phyloP scores from a whole-genome alignment of 2,113 vertebrate genomes.

The Ivindomyrus marchei region DNA sequence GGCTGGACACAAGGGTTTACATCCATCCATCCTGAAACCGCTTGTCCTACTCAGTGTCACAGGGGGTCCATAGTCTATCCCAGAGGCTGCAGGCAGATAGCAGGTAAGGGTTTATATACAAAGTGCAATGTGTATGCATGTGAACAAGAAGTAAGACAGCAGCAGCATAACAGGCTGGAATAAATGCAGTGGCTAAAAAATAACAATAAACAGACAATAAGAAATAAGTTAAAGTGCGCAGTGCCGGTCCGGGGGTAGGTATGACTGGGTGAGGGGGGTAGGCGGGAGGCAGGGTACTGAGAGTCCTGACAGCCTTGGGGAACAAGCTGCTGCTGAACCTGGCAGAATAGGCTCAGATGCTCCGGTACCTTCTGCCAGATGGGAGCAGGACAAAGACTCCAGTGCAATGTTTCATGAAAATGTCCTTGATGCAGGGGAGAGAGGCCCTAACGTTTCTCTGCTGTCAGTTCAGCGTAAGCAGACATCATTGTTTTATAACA shows the following conservation, averaged over 20 bases:
- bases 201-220: background rate
- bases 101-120: too few species aligned
- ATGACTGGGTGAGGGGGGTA: background rate
- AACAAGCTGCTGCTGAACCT: background rate
- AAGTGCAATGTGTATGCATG: background rate
- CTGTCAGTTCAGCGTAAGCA: background rate
- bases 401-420: background rate
- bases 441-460: background rate
- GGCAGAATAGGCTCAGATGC: background rate
- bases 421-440: background rate
- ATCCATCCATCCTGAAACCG: too few species aligned
- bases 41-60: too few species aligned
- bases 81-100: too few species aligned
- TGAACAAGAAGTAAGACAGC: background rate
- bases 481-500: background rate
- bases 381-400: background rate
- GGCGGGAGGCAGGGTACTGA: background rate
- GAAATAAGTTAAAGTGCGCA: background rate
- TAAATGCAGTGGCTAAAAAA: background rate
- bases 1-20: background rate
- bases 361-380: background rate
- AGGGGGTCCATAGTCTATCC: too few species aligned
- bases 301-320: background rate
- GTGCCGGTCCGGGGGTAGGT: background rate
- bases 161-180: background rate